These are phyloP conservation scores for Takifugu flavidus DNA, from an alignment of 2,113 vertebrate genomes.

Conservation along the genomic window DNA sequence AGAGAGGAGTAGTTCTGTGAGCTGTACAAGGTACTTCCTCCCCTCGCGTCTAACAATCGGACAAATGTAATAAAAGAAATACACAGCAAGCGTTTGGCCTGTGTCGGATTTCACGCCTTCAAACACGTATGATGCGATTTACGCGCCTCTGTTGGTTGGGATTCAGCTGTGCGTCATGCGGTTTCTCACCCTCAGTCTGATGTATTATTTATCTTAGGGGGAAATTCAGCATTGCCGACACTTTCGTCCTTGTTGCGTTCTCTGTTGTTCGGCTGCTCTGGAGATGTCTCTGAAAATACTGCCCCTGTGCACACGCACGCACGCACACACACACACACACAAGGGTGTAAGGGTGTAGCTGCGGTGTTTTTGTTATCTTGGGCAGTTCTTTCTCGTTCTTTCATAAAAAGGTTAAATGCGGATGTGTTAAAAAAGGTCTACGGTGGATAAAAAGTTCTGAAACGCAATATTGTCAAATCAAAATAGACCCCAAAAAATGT, in stretches of 20 bases:
- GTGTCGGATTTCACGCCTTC: conserved; percentile 18
- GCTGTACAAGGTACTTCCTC: conserved; percentile 42
- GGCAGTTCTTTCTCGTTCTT: not conserved
- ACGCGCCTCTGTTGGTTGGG: conserved; percentile 20
- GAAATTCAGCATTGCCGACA: conserved; percentile 34
- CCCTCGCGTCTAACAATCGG: conserved; percentile 49
- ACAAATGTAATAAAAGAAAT: not conserved
- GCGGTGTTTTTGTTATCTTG: conserved; percentile 25
- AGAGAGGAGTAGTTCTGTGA: conserved; percentile 48
- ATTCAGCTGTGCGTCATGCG: conserved; percentile 26
- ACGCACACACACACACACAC: not conserved
- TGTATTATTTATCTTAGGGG: conserved; percentile 40
- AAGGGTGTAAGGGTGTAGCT: conserved; percentile 17
- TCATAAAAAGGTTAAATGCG: conserved; percentile 1
- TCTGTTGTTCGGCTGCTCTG: conserved; percentile 19
- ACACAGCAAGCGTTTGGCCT: not conserved
- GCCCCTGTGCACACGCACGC: conserved; percentile 1
- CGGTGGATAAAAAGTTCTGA: not conserved
- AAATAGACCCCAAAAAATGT: not conserved
- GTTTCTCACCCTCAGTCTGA: conserved; percentile 30
- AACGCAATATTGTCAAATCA: too few species aligned
- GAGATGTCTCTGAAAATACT: conserved; percentile 28
- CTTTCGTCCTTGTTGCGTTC: conserved; percentile 8
- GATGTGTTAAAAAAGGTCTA: not conserved
- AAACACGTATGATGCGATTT: not conserved